These are phyloP conservation scores for Fragum whitleyi DNA, from an alignment of 2,888 invertebrate species.

Conservation along the genomic window DNA sequence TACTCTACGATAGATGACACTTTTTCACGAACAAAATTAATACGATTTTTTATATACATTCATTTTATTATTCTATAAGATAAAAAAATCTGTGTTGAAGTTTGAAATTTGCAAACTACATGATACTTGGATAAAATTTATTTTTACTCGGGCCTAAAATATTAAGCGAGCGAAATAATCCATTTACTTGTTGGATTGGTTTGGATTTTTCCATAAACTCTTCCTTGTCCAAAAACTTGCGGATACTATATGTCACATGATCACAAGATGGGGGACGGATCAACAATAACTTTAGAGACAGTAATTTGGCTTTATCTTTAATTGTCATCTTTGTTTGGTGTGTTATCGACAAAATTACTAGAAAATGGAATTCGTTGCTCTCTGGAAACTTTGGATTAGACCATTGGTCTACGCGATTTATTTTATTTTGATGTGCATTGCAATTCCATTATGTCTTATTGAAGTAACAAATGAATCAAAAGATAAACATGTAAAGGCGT, in stretches of 20 bases:
- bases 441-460: slow-evolving; percentile 93
- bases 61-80: too few species aligned
- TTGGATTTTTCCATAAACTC: not conserved
- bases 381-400: slow-evolving; percentile 95
- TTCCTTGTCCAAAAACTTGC: not conserved
- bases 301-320: too few species aligned
- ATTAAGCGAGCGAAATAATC: not conserved
- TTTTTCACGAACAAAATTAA: too few species aligned
- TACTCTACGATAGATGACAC: too few species aligned
- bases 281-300: not conserved
- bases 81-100: too few species aligned
- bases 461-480: slow-evolving; percentile 91
- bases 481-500: slow-evolving; percentile 90
- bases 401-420: slow-evolving; percentile 93
- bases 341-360: too few species aligned
- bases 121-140: too few species aligned
- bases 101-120: too few species aligned
- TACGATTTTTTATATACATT: too few species aligned
- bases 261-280: slow-evolving; percentile 63
- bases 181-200: not conserved
- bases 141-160: not conserved
- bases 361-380: slow-evolving; percentile 69
- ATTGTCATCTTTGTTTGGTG: too few species aligned
- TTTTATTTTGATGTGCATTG: slow-evolving; percentile 91
- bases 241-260: slow-evolving; percentile 62